Evolutionary conservation across 2,888 invertebrate genomes (phyloP).

Genomic region (Yponomeuta evonymella): DNA sequence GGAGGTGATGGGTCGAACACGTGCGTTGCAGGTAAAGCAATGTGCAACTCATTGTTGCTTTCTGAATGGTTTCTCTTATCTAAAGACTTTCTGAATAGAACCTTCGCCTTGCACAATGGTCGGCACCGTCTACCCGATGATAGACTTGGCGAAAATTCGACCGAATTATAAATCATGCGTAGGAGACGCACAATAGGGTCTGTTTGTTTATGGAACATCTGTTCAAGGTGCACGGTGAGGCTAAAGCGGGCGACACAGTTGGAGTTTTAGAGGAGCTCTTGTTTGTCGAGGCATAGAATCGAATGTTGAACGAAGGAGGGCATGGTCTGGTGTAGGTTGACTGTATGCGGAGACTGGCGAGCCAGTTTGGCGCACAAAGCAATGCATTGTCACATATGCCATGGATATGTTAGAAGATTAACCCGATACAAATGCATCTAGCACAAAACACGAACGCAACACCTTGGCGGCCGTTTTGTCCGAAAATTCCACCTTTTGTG

Average conservation of each 20-base stretch:
- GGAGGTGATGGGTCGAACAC: constrained; percentile 48
- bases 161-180: constrained; percentile 65
- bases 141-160: constrained; percentile 51
- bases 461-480: constrained; percentile 55
- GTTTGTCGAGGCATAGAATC: too few relatives aligned
- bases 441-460: constrained; percentile 35
- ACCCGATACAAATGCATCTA: constrained; percentile 52
- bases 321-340: too few relatives aligned
- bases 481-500: constrained; percentile 20
- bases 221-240: constrained; percentile 40
- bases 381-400: constrained; percentile 50
- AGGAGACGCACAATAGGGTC: constrained; percentile 55
- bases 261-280: too few relatives aligned
- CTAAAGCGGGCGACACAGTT: constrained; percentile 22
- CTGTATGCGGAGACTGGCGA: constrained; percentile 46
- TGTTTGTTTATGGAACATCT: constrained; percentile 70
- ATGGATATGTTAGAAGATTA: constrained; percentile 68
- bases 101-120: constrained; percentile 62
- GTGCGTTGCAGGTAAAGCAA: constrained; percentile 69
- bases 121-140: constrained; percentile 48
- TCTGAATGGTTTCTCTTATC: constrained; percentile 56
- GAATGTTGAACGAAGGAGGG: too few relatives aligned
- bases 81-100: constrained; percentile 43
- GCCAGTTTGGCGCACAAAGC: constrained; percentile 41
- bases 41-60: constrained; percentile 64